Percentiles rank a stretch among this genome's conserved stretches.
phyloP scores from a whole-genome alignment of 1,140 invertebrate species.

The Pissodes strobi region DNA sequence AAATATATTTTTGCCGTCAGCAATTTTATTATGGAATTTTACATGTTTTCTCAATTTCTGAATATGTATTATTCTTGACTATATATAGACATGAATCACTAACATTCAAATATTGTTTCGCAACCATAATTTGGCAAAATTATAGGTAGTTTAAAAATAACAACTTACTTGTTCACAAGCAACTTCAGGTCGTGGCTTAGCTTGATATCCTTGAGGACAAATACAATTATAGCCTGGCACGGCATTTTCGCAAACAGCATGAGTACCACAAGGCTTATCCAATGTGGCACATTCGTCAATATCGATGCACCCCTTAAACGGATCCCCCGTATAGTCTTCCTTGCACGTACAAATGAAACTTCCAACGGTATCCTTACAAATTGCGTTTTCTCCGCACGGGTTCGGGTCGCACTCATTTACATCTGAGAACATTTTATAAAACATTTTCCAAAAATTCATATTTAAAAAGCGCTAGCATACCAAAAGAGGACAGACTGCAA shows the following conservation, averaged over 20 bases:
- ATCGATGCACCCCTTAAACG: conserved; percentile 81
- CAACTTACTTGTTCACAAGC: conserved; percentile 81
- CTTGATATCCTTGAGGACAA: conserved; percentile 86
- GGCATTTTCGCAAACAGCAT: conserved; percentile 87
- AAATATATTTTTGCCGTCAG: too few relatives aligned
- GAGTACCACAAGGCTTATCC: conserved; percentile 80
- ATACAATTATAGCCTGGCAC: conserved; percentile 85
- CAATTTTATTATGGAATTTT: too few relatives aligned
- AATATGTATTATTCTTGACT: too few relatives aligned
- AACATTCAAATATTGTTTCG: too few relatives aligned
- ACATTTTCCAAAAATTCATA: conserved; percentile 25
- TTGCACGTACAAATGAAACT: conserved; percentile 84
- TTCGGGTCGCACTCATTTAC: conserved; percentile 86
- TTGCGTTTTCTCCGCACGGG: conserved; percentile 82
- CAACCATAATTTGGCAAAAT: too few relatives aligned
- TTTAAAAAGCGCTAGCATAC: conserved; percentile 38
- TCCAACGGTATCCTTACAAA: conserved; percentile 85
- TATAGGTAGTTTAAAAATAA: too few relatives aligned
- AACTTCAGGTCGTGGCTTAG: conserved; percentile 77
- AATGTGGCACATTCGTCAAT: conserved; percentile 86
- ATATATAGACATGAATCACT: too few relatives aligned
- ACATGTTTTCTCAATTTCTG: too few relatives aligned
- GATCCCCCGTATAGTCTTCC: conserved; percentile 83
- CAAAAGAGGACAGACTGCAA: conserved; percentile 52
- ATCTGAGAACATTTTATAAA: conserved; percentile 63